These are phyloP conservation scores for Henicopernis longicauda DNA, from an alignment of 2,113 vertebrate genomes.

Conservation along the genomic window DNA sequence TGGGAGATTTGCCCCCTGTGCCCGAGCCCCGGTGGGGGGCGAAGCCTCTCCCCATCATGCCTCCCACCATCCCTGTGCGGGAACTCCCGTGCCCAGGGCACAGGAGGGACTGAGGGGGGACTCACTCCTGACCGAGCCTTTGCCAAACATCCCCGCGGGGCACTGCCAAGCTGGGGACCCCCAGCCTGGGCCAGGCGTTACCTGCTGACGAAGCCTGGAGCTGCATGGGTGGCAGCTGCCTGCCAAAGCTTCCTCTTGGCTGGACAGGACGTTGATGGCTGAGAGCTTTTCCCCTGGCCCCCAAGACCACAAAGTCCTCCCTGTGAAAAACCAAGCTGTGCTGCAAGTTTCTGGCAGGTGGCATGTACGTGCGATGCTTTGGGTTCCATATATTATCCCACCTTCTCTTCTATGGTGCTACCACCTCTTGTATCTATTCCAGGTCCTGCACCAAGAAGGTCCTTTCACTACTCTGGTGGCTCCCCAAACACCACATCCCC, in stretches of 20 bases:
- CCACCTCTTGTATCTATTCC: neutral
- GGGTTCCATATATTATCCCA: neutral
- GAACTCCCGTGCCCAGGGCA: neutral
- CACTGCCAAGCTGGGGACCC: accelerated
- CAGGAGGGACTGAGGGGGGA: neutral
- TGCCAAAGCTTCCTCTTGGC: neutral
- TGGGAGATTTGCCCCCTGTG: neutral
- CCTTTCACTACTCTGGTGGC: neutral
- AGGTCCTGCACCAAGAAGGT: neutral
- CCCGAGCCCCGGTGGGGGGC: accelerated
- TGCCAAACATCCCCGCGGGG: neutral
- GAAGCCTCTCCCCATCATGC: accelerated
- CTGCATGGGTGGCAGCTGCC: neutral
- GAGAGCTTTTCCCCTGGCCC: neutral
- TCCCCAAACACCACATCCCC: neutral
- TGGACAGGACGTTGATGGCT: neutral
- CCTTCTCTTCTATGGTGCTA: neutral
- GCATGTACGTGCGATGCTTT: accelerated
- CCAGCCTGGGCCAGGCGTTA: neutral
- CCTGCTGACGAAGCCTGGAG: neutral
- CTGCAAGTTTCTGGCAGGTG: neutral
- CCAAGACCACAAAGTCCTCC: neutral
- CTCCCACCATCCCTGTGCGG: accelerated
- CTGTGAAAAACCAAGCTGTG: neutral
- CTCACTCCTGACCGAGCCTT: neutral